These are phyloP conservation scores for Campaea margaritaria DNA, from an alignment of 2,888 invertebrate species.

Conservation along the genomic window DNA sequence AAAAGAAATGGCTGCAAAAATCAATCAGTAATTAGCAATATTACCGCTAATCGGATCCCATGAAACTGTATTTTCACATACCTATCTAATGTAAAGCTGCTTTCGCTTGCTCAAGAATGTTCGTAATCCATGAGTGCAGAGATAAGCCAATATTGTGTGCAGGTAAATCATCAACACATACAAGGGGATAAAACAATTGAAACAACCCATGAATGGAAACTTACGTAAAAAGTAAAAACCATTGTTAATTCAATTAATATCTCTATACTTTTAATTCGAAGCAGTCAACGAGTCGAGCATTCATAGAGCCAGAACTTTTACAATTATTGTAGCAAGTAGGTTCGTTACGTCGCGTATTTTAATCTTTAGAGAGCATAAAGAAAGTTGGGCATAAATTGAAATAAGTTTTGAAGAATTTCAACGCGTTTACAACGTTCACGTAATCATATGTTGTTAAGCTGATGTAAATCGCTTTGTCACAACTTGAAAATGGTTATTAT, in stretches of 20 bases:
- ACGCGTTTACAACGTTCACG: constrained; percentile 30
- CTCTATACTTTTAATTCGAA: constrained; percentile 15
- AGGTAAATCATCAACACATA: constrained; percentile 21
- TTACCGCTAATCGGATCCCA: constrained; percentile 55
- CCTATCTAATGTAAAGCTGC: constrained; percentile 63
- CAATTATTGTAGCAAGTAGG: background rate
- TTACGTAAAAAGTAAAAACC: constrained; percentile 28
- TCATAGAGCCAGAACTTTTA: constrained; percentile 7
- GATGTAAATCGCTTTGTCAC: constrained; percentile 21
- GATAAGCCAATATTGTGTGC: constrained; percentile 16
- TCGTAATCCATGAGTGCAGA: constrained; percentile 5
- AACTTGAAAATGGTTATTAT: constrained; percentile 12
- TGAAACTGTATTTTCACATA: constrained; percentile 73
- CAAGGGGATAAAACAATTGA: constrained; percentile 25
- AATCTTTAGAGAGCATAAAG: constrained; percentile 41
- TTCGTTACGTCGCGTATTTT: constrained; percentile 28
- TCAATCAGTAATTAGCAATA: constrained; percentile 5
- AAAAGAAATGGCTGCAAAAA: constrained; percentile 8
- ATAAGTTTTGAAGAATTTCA: constrained; percentile 43
- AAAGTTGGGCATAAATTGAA: constrained; percentile 45
- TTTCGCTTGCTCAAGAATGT: constrained; percentile 63
- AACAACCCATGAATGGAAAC: constrained; percentile 26
- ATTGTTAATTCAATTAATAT: constrained; percentile 26
- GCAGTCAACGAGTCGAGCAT: constrained; percentile 1
- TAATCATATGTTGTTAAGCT: constrained; percentile 25